These are phyloP conservation scores for Fistularia tabacaria DNA, from an alignment of 2,797 vertebrate species.

Conservation along the genomic window DNA sequence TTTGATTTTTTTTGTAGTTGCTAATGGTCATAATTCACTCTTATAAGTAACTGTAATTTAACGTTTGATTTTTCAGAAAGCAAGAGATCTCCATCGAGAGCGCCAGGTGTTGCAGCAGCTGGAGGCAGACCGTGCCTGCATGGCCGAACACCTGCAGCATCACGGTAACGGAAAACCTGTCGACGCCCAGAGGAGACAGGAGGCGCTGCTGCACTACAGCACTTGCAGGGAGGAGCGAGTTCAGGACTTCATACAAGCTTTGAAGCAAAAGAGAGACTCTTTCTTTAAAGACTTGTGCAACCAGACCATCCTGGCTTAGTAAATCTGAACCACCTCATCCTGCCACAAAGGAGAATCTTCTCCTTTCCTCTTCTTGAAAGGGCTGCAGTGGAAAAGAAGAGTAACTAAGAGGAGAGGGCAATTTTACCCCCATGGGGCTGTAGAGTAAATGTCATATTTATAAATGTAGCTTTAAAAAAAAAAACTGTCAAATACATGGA, in stretches of 20 bases:
- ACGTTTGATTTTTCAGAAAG: slow-evolving; percentile 76
- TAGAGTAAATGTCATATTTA: slow-evolving; percentile 66
- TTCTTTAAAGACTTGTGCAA: slow-evolving; percentile 68
- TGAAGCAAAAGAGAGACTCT: slow-evolving; percentile 86
- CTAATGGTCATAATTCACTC: too few relatives aligned
- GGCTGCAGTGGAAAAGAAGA: slow-evolving; percentile 41
- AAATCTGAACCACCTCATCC: slow-evolving; percentile 18
- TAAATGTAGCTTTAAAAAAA: slow-evolving; percentile 62
- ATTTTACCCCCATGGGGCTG: slow-evolving; percentile 79
- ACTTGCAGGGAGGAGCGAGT: slow-evolving; percentile 83
- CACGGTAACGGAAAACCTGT: slow-evolving; percentile 73
- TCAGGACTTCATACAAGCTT: slow-evolving; percentile 81
- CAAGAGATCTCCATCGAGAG: slow-evolving; percentile 83
- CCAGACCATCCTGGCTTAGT: slow-evolving; percentile 47
- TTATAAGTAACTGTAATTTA: too few relatives aligned
- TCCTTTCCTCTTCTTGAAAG: slow-evolving; percentile 37
- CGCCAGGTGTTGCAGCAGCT: slow-evolving; percentile 81
- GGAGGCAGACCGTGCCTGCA: slow-evolving; percentile 83
- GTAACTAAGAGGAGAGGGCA: slow-evolving; percentile 31
- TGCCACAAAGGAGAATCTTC: slow-evolving; percentile 29
- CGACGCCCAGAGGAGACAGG: slow-evolving; percentile 75
- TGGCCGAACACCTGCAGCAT: slow-evolving; percentile 79
- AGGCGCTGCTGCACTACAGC: slow-evolving; percentile 77
- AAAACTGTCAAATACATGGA: slow-evolving; percentile 44
- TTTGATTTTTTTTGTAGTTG: too few relatives aligned